Conservation (phyloP, 1,140 invertebrate genomes). For the Meloidogyne floridensis region DNA sequence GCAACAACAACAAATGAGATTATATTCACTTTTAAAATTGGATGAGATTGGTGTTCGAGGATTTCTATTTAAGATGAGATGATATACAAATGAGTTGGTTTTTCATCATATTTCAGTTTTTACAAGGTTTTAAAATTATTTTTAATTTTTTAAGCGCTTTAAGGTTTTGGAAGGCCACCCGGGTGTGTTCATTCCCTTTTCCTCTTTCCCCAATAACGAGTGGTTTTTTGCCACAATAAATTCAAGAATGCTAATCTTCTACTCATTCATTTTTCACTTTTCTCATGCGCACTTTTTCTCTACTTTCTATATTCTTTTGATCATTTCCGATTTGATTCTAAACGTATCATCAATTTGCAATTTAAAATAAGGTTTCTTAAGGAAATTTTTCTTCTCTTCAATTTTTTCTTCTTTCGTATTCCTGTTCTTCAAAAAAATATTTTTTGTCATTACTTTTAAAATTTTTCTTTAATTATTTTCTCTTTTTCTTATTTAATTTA, state of each 20-base stretch:
- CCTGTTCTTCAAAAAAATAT: not conserved
- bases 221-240: not conserved
- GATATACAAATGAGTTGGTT: too few species aligned
- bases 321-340: not conserved
- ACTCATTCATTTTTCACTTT: not conserved
- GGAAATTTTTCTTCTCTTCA: not conserved
- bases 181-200: too few species aligned
- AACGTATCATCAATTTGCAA: not conserved
- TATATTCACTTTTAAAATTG: too few species aligned
- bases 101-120: too few species aligned
- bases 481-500: not conserved
- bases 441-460: constrained; percentile 9
- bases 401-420: not conserved
- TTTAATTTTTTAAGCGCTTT: too few species aligned
- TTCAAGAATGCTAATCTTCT: not conserved
- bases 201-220: too few species aligned
- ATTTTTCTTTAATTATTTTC: not conserved
- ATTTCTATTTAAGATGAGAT: too few species aligned
- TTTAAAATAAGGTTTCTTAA: not conserved
- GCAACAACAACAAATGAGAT: too few species aligned
- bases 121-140: too few species aligned
- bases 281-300: not conserved
- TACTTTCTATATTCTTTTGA: not conserved
- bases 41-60: too few species aligned
- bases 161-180: too few species aligned